Base-by-base conservation (phyloP, 2,888 invertebrate species). In the Agrochola lota region DNA sequence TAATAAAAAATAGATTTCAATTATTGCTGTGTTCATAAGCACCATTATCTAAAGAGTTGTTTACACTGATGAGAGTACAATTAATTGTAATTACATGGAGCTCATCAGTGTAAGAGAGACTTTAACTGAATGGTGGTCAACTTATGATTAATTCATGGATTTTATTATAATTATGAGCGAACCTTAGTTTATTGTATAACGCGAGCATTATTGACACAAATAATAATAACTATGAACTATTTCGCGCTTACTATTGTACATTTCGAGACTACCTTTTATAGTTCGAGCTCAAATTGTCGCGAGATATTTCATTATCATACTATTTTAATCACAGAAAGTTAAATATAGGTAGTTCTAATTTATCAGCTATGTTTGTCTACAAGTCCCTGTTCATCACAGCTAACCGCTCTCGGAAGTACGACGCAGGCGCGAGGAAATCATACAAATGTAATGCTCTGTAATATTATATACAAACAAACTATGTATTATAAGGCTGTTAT, bases 321-420 rank as follows among this genome's bases (percentile, higher is more conserved):
- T 55, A 72, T 59, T 46, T 71, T 12, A 70, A 75, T 60, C 64
- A 71, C 74, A 80, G 57, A 74, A 84, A 80, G 64, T 69, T 71
- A 71, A 71, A 20, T 52, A 68, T 64, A 79, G n/a, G 46, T 55
- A 43, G 62, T 60, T 30, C 7, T 63, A 70, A 20, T 69, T 17
- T 64, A 67, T 72, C 12, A 46, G 74, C 69, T 80, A 80, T 55
- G 17, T 69, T 78, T 30, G 26, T 59, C 30, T 81, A 78, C 66
- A 60, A 78, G 79, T 85, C 66, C 43, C 60, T 57, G 77, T 55
- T 64, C 71, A 83, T 82, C 85, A 80, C 83, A 80, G 79, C 79
- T 59, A 81, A 63, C 74, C 62, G 59, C 74, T 67, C 59, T 20
- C 30, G 67, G 73, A 72, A 76, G 71, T 49, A 62, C 5, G 72